A percentile compares a stretch with the other conserved stretches of the same genome.
These are phyloP conservation scores for Holothuria glaberrima DNA, from an alignment of 35 echinoderm and acorn worm genomes.

Conservation along the genomic window DNA sequence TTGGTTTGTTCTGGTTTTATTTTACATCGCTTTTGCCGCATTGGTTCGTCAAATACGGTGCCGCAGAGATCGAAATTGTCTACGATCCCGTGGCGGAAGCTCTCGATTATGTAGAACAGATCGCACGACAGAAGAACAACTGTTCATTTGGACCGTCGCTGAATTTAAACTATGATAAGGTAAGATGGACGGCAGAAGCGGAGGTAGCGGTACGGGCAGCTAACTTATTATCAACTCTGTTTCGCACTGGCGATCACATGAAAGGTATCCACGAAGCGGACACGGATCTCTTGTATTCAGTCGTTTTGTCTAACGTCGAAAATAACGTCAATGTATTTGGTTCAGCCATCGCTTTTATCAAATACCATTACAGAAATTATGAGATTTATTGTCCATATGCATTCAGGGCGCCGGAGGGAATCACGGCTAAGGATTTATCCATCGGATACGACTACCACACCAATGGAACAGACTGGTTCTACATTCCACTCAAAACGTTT, in stretches of 20 bases:
- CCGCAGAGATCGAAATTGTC: too few species aligned
- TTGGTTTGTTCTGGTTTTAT: too few species aligned
- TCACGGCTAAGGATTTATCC: slow-evolving; percentile 83
- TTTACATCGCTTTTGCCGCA: too few species aligned
- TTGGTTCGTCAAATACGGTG: too few species aligned
- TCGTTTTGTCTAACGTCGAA: slow-evolving; percentile 79
- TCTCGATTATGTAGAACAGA: slow-evolving; percentile 83
- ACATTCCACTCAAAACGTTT: slow-evolving; percentile 66
- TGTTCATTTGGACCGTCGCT: slow-evolving; percentile 87
- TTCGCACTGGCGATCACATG: slow-evolving; percentile 70
- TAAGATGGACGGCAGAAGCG: slow-evolving; percentile 69
- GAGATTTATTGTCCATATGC: slow-evolving; percentile 86
- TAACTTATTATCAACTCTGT: slow-evolving; percentile 76
- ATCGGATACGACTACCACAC: slow-evolving; percentile 78
- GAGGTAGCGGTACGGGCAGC: slow-evolving; percentile 69
- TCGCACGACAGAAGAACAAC: slow-evolving; percentile 73
- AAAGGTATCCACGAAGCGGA: slow-evolving; percentile 65
- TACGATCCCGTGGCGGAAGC: slow-evolving; percentile 67
- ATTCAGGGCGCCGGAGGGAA: slow-evolving; percentile 47
- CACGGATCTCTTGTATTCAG: slow-evolving; percentile 73
- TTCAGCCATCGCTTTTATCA: slow-evolving; percentile 82
- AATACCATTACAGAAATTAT: slow-evolving; percentile 75
- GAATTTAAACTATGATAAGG: slow-evolving; percentile 73
- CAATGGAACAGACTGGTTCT: slow-evolving; percentile 85
- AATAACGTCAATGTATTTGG: slow-evolving; percentile 75